Evolutionary conservation across 1,140 invertebrate genomes (phyloP).

Genomic region (Pseudomyrmex pallidus): DNA sequence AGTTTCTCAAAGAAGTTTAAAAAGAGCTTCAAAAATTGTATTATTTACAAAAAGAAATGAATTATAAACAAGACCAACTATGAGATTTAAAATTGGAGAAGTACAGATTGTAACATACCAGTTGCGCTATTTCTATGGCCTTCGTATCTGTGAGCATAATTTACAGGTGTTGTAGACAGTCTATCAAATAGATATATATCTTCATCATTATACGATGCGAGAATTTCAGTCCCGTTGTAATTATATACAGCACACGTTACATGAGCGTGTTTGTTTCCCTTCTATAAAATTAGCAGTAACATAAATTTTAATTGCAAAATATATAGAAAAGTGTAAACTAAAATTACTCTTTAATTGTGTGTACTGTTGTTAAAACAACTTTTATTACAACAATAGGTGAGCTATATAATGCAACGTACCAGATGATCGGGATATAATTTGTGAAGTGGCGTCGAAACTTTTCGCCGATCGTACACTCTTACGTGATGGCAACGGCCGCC

Average conservation of each 20-base stretch:
- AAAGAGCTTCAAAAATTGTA: too few species aligned
- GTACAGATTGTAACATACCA: slow-evolving; percentile 75
- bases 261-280: slow-evolving; percentile 83
- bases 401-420: slow-evolving; percentile 75
- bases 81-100: too few species aligned
- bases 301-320: slow-evolving; percentile 26
- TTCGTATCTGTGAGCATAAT: slow-evolving; percentile 91
- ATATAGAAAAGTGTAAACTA: background rate
- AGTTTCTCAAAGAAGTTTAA: too few species aligned
- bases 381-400: background rate
- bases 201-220: slow-evolving; percentile 97
- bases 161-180: slow-evolving; percentile 84
- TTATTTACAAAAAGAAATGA: too few species aligned
- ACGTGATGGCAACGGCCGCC: slow-evolving; percentile 89
- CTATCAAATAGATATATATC: slow-evolving; percentile 96
- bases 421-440: slow-evolving; percentile 87
- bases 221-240: slow-evolving; percentile 95
- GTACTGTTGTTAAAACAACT: background rate
- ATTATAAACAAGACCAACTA: too few species aligned
- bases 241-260: slow-evolving; percentile 96
- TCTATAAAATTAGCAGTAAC: slow-evolving; percentile 54
- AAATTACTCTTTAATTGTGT: background rate
- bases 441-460: slow-evolving; percentile 81
- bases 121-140: slow-evolving; percentile 92
- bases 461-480: slow-evolving; percentile 90